A percentile compares a stretch with the other conserved stretches of the same genome.
Conservation (phyloP, 2,797 vertebrate species). For the Sphenopsis melanotis region DNA sequence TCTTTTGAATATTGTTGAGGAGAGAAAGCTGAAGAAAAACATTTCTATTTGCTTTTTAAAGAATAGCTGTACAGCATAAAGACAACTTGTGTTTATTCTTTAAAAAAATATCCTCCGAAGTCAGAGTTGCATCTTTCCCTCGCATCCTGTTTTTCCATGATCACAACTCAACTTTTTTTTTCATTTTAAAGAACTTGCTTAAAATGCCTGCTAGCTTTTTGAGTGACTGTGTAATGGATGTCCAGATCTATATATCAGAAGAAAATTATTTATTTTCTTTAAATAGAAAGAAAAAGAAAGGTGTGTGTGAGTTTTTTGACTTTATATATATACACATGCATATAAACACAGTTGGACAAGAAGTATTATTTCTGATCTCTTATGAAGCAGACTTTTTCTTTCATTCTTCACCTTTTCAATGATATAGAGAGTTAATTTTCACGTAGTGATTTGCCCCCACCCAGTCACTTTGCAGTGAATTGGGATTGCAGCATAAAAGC, state of each 20-base stretch:
- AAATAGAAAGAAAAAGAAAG: background rate
- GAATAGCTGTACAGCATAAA: background rate
- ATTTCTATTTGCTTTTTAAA: background rate
- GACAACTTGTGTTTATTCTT: fast-evolving
- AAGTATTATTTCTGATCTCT: background rate
- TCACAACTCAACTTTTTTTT: background rate
- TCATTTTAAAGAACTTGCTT: background rate
- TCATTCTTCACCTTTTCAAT: background rate
- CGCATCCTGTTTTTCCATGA: background rate
- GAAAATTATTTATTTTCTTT: background rate
- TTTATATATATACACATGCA: background rate
- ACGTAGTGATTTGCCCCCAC: background rate
- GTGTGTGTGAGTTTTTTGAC: background rate
- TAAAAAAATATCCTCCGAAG: background rate
- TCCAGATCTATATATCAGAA: background rate
- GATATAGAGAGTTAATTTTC: background rate
- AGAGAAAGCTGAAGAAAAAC: background rate
- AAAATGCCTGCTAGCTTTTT: background rate
- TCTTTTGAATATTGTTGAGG: background rate
- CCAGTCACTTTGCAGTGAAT: background rate
- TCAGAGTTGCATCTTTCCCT: background rate
- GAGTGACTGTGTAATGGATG: background rate
- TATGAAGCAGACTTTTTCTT: background rate
- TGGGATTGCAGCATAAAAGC: background rate
- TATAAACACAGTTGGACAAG: background rate